phyloP scores from a whole-genome alignment of 2,797 vertebrate genomes.

The Sebastes diploproa region DNA sequence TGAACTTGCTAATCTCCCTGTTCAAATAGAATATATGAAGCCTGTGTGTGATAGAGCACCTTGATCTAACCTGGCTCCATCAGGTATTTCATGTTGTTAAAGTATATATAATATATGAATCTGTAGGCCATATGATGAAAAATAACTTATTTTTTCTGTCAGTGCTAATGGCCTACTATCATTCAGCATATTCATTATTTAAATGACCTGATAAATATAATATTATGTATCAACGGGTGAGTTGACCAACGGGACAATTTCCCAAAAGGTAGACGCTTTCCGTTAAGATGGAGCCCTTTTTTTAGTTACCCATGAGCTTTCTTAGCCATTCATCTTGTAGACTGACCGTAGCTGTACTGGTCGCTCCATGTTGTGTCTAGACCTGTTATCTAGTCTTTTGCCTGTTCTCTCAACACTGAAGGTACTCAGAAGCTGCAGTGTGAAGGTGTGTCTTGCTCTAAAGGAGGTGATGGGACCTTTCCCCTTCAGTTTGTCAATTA shows the following conservation, averaged over 20 bases:
- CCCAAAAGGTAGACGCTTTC: constrained; percentile 13
- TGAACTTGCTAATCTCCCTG: background rate
- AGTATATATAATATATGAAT: background rate
- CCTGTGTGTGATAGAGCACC: background rate
- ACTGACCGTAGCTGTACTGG: background rate
- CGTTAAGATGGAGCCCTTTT: constrained; percentile 36
- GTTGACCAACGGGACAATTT: constrained; percentile 31
- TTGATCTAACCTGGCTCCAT: background rate
- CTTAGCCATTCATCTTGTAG: background rate
- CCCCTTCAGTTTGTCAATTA: background rate
- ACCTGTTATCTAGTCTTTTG: constrained; percentile 14
- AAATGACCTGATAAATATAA: background rate
- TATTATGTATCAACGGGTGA: background rate
- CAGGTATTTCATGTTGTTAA: background rate
- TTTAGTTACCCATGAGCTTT: constrained; percentile 19
- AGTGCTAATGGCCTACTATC: background rate
- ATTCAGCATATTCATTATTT: background rate
- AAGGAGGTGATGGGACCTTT: background rate
- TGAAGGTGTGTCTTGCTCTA: background rate
- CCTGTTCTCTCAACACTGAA: background rate
- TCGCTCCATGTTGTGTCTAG: constrained; percentile 11
- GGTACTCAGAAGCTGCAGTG: background rate
- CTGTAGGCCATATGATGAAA: background rate
- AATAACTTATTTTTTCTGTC: background rate
- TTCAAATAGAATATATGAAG: background rate